These are phyloP conservation scores for Theodoxus fluviatilis DNA, from an alignment of 2,888 invertebrate species.

Conservation along the genomic window DNA sequence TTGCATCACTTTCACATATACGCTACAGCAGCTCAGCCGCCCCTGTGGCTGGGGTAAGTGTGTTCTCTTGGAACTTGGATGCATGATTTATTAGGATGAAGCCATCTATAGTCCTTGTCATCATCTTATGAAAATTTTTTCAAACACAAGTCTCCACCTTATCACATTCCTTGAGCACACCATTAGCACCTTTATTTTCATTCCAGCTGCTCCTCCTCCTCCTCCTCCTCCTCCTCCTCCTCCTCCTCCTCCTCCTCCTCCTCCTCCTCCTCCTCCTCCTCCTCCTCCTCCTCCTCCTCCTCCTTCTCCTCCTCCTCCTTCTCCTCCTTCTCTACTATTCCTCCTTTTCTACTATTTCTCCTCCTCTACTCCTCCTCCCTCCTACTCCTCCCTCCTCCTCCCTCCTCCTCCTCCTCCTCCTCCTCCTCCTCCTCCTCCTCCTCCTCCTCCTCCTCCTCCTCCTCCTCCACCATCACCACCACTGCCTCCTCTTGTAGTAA, in stretches of 20 bases:
- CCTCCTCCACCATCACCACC: slow-evolving; percentile 26
- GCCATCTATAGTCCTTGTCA: neutral
- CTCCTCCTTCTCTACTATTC: neutral
- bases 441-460: slow-evolving; percentile 14
- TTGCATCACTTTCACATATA: no score
- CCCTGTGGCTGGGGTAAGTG: no score
- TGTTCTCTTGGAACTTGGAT: no score
- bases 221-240: neutral
- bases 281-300: slow-evolving; percentile 34
- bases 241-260: neutral
- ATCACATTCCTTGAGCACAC: no score
- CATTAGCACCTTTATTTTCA: no score
- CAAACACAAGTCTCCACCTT: no score
- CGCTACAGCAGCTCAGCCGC: no score
- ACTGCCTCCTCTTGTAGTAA: slow-evolving; percentile 12
- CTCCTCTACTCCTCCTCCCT: neutral
- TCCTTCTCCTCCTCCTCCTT: slow-evolving; percentile 35
- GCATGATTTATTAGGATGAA: neutral
- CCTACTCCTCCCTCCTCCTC: neutral
- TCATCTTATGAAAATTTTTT: no score
- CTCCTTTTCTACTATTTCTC: neutral
- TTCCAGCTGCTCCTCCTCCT: neutral
- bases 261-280: slow-evolving; percentile 24
- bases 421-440: neutral
- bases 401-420: slow-evolving; percentile 2